Conservation (phyloP, 2,797 vertebrate genomes). For the Limnodromus scolopaceus region DNA sequence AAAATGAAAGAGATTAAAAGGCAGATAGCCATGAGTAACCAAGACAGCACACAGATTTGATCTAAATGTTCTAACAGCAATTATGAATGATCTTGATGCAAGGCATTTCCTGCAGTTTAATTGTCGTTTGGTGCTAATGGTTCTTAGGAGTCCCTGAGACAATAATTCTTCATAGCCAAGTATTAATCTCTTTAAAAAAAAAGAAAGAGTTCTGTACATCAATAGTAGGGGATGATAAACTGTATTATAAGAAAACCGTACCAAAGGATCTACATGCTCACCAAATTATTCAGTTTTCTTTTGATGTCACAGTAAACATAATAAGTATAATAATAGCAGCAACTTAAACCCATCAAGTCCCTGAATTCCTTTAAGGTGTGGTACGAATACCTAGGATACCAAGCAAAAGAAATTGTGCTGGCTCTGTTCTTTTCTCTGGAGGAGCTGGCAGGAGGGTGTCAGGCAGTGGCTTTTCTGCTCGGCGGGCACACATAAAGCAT, state of each 20-base stretch:
- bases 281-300: neutral
- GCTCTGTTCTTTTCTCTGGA: neutral
- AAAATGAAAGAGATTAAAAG: conserved; percentile 63
- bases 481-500: neutral
- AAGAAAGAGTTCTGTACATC: neutral
- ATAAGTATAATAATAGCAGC: neutral
- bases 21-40: conserved; percentile 42
- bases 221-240: neutral
- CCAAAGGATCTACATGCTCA: neutral
- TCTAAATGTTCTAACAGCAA: conserved; percentile 59
- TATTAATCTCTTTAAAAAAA: neutral
- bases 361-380: conserved; percentile 27
- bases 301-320: neutral
- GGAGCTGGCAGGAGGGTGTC: neutral
- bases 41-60: conserved; percentile 59
- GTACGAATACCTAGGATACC: conserved; percentile 11
- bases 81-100: conserved; percentile 55
- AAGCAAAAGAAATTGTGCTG: neutral
- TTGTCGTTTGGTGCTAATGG: conserved; percentile 63
- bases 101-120: conserved; percentile 59
- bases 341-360: neutral
- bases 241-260: neutral
- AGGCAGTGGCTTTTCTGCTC: neutral
- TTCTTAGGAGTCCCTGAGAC: conserved; percentile 28
- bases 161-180: conserved; percentile 22